A percentile compares a stretch with the other conserved stretches of the same genome.
These are phyloP conservation scores for Xylocopa sonorina DNA, from an alignment of 1,140 invertebrate genomes.

Conservation along the genomic window DNA sequence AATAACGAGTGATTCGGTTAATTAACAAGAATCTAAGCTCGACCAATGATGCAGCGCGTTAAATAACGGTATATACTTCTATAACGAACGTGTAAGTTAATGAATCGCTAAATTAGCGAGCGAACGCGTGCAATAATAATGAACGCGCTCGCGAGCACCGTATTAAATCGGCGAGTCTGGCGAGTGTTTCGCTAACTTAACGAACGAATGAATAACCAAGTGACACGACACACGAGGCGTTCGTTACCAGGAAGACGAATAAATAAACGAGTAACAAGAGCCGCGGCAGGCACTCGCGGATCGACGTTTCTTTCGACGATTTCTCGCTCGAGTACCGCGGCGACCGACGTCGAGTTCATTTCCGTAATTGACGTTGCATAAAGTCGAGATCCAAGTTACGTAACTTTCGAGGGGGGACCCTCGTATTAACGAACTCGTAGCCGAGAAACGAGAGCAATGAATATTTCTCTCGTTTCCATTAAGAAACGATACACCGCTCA, in stretches of 20 bases:
- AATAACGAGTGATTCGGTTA: too few relatives aligned
- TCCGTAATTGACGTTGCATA: conserved; percentile 42
- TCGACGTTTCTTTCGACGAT: conserved; percentile 2
- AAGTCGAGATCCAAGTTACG: conserved; percentile 30
- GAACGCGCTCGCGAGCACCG: too few relatives aligned
- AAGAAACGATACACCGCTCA: not conserved
- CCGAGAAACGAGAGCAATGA: conserved; percentile 22
- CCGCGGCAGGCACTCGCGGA: not conserved
- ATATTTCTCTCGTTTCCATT: conserved; percentile 14
- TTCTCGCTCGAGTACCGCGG: conserved; percentile 15
- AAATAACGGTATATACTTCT: too few relatives aligned
- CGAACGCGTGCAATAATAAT: too few relatives aligned
- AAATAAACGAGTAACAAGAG: not conserved
- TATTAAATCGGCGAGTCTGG: too few relatives aligned
- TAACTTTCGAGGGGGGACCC: conserved; percentile 25
- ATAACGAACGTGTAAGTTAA: too few relatives aligned
- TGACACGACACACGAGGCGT: too few relatives aligned
- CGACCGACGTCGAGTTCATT: conserved; percentile 9
- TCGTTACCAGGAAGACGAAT: not conserved
- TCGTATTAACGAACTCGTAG: conserved; percentile 27
- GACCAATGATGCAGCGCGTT: too few relatives aligned
- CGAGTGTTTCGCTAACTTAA: too few relatives aligned
- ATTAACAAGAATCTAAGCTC: too few relatives aligned
- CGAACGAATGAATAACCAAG: too few relatives aligned
- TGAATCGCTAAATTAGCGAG: too few relatives aligned